These are phyloP conservation scores for Ischnura elegans DNA, from an alignment of 2,888 invertebrate species.

Conservation along the genomic window DNA sequence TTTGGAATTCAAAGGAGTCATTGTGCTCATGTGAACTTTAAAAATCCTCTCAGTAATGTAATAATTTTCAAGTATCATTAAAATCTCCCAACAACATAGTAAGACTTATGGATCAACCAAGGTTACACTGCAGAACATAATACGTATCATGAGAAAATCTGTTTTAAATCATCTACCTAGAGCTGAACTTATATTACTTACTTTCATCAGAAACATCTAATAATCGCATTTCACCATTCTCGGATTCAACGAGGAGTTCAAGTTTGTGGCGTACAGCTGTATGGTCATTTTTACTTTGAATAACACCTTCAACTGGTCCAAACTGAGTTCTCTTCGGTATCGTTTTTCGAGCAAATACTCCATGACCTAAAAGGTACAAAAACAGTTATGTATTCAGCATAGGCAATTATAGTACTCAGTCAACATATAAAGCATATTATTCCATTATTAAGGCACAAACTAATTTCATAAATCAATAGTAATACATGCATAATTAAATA, in stretches of 20 bases:
- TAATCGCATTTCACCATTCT: conserved; percentile 78
- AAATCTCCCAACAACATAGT: no score
- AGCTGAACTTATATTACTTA: no score
- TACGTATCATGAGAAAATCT: no score
- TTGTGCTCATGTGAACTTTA: no score
- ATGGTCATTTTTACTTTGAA: conserved; percentile 80
- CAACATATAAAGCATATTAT: neutral
- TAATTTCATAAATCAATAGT: neutral
- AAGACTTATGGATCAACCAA: no score
- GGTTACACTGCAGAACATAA: no score
- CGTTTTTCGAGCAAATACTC: conserved; percentile 85
- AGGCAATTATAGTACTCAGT: neutral
- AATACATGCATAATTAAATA: neutral
- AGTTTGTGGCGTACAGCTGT: conserved; percentile 72
- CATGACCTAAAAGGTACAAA: conserved; percentile 76
- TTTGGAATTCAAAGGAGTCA: no score
- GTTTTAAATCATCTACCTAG: no score
- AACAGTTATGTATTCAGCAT: neutral
- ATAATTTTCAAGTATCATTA: no score
- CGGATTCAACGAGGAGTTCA: conserved; percentile 79
- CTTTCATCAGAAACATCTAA: conserved; percentile 84
- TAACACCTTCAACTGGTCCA: conserved; percentile 88
- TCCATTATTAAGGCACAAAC: neutral
- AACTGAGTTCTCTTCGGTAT: conserved; percentile 87
- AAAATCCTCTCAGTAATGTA: no score